phyloP scores from a whole-genome alignment of 2,113 vertebrate species.

The Strix uralensis region DNA sequence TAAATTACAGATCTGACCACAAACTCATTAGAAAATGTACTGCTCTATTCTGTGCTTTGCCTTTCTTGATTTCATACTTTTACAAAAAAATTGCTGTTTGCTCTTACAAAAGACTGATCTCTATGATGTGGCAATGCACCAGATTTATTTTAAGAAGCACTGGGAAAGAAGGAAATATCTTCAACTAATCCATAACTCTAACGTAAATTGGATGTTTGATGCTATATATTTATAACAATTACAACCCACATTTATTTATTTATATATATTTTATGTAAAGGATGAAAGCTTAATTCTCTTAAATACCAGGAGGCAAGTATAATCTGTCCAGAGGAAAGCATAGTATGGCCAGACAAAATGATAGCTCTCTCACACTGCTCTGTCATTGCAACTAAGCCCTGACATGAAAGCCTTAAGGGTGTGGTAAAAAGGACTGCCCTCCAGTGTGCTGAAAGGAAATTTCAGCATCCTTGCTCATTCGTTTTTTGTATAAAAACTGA shows the following conservation, averaged over 20 bases:
- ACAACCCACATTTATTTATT: background rate
- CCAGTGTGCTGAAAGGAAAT: conserved; percentile 63
- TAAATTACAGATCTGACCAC: conserved; percentile 34
- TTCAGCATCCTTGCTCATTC: conserved; percentile 71
- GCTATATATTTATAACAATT: background rate
- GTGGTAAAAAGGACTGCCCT: conserved; percentile 68
- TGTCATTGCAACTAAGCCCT: conserved; percentile 55
- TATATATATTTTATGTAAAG: background rate
- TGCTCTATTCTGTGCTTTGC: background rate
- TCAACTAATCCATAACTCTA: background rate
- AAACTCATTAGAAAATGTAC: conserved; percentile 27
- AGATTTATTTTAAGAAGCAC: background rate
- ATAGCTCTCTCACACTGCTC: conserved; percentile 33
- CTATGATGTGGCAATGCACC: background rate
- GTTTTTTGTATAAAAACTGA: conserved; percentile 76
- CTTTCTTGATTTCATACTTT: background rate
- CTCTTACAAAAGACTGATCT: background rate
- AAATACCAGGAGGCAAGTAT: background rate
- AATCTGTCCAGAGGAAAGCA: conserved; percentile 50
- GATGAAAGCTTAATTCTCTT: conserved; percentile 8
- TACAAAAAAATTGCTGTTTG: background rate
- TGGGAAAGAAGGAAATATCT: background rate
- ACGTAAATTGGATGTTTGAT: background rate
- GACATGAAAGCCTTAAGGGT: conserved; percentile 65
- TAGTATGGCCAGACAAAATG: conserved; percentile 16